Evolutionary conservation across 1,140 invertebrate genomes (phyloP), one percentile per base, ranked within the genome.

Genomic region (Holotrichia oblita): DNA sequence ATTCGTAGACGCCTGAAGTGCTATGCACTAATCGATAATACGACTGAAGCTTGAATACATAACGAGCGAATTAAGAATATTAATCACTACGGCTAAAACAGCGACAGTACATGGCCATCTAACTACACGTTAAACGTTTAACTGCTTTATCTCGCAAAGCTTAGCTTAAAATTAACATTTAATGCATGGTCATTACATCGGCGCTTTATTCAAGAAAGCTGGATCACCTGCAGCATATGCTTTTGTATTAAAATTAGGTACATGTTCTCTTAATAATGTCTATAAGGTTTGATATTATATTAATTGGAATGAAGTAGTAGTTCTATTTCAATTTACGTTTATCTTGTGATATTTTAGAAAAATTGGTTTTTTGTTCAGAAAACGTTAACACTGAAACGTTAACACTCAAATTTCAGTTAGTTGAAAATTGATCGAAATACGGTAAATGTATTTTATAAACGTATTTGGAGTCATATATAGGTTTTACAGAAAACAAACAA

Each of bases 61-160:
- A 55, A 55, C 48, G 48, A 55, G 48, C 48, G 48, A 55, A 55
- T 55, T 55, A 55, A 55, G 48, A 55, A 55, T 55, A 55, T 55
- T 55, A 55, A 55, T 6, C 17, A 55, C 48, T 55, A 17, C 48
- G 17, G n/a, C 4, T 55, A 55, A 14, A 14, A 55, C 48, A 17
- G 3, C 48, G 48, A 17, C 48, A 55, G 48, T 55, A 55, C 48
- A 55, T 55, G 48, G 48, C 48, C 14, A 17, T 17, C 48, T 55
- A 55, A 55, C 17, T 55, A n/a, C 12, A 17, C 48, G 17, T 55
- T 55, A 55, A 55, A 55, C 48, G 48, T 17, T 55, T 55, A 55
- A 55, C 17, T 55, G 48, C 48, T 55, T 55, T 55, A 55, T 55
- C 48, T 55, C 14, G n/a, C 48, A 55, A 10, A 17, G 48, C 17